Base-by-base conservation (phyloP, 2,113 vertebrate species). In the Falco punctatus region DNA sequence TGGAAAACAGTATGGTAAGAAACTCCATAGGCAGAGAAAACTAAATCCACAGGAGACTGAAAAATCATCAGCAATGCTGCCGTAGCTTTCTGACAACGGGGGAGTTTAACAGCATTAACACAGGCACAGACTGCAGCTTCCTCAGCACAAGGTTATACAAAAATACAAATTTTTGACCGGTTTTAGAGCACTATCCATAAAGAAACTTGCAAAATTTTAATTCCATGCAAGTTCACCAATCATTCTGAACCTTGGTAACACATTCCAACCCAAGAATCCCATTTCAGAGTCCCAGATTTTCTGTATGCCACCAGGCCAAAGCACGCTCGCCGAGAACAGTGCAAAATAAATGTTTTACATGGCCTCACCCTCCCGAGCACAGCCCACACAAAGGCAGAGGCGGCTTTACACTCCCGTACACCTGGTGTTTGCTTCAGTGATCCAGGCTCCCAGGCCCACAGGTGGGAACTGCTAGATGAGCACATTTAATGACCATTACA, bases 401-500 rank as follows among this genome's bases (percentile, higher is more conserved):
- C 30, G 4, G 33, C 48, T 26, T 15, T 6, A 10, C 10, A 5
- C 13, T 15, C 80, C 58, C 10, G 1, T 2, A 6, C 11, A 3
- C 2, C 24, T 7, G 21, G 22, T 1, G 10, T 12, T 46, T 11
- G 1, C 40, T 15, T 10, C 11, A 24, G 52, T 4, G 30, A 48
- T 2, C 15, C 5, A 3, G 19, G 26, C 5, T 16, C 24, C 54
- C 23, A 4, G 19, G 35, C 30, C 11, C 55, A 22, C 32, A 11
- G 4, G 0, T 1, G 10, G 26, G 38, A 52, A 28, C 26, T 2
- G 16, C 59, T 4, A 30, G 44, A 24, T 6, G 26, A 26, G 48
- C 40, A 8, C 33, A 5, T 10, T 10, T 6, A 40, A 40, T 2
- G 0, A 24, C 52, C 27, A 7, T 3, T 3, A 32, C 9, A 2